Evolutionary conservation across 30 jellyfish, hydroid and myxozoan genomes (phyloP).

Genomic region (Chironex yamaguchii): DNA sequence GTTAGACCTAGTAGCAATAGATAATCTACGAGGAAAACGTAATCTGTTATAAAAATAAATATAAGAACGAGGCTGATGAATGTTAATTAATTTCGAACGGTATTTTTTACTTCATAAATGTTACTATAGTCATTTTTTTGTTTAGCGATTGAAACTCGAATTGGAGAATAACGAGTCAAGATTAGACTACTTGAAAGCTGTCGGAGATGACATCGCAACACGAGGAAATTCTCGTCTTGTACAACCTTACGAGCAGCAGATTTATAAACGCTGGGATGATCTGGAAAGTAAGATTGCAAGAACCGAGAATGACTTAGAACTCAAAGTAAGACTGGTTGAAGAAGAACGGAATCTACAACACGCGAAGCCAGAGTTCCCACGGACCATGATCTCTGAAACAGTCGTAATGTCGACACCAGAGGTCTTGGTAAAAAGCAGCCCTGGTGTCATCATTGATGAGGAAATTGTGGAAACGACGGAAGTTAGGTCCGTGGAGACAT

Average conservation of each 20-base stretch:
- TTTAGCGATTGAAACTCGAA: constrained; percentile 79
- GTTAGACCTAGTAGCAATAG: no score
- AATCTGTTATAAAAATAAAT: no score
- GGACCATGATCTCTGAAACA: neutral
- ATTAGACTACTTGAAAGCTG: constrained; percentile 76
- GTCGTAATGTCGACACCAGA: neutral
- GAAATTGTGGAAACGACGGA: neutral
- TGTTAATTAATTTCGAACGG: no score
- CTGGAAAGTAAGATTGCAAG: constrained; percentile 63
- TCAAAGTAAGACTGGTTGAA: constrained; percentile 27
- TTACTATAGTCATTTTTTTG: neutral
- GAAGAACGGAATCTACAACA: constrained; percentile 29
- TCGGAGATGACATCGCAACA: constrained; percentile 90
- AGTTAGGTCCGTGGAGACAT: neutral
- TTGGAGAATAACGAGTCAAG: constrained; percentile 79
- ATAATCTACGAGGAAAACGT: no score
- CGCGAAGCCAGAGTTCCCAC: neutral
- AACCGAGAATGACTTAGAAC: constrained; percentile 28
- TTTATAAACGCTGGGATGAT: constrained; percentile 87
- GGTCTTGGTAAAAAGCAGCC: neutral
- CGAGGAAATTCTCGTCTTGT: constrained; percentile 85
- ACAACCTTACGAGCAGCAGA: constrained; percentile 79
- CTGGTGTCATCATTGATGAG: neutral
- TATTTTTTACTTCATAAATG: no score
- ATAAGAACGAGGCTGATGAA: no score